Evolutionary conservation across 2,888 invertebrate species (phyloP).

Genomic region (Brenthis hecate): DNA sequence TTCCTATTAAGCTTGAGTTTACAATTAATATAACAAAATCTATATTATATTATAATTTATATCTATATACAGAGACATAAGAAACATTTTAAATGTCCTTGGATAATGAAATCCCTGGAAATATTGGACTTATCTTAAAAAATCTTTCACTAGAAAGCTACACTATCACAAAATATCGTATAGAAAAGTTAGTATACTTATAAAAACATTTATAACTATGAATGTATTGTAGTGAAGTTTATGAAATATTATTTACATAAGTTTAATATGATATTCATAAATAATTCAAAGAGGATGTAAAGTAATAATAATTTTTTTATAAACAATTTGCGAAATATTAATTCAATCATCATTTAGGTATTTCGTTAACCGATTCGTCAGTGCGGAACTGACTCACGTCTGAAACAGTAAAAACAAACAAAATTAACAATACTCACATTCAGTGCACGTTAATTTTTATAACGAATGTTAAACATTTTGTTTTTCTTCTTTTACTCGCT

Average conservation of each 20-base stretch:
- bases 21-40: too few relatives aligned
- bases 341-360: slow-evolving; percentile 25
- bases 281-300: neutral
- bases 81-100: too few relatives aligned
- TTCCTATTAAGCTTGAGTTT: too few relatives aligned
- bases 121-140: too few relatives aligned
- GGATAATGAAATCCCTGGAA: too few relatives aligned
- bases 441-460: slow-evolving; percentile 23
- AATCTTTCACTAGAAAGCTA: too few relatives aligned
- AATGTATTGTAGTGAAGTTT: neutral
- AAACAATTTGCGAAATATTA: neutral
- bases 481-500: slow-evolving; percentile 20
- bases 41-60: too few relatives aligned
- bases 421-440: slow-evolving; percentile 21
- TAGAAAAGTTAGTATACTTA: too few relatives aligned
- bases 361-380: slow-evolving; percentile 27
- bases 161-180: too few relatives aligned
- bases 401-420: slow-evolving; percentile 23
- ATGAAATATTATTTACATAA: neutral
- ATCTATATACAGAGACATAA: too few relatives aligned
- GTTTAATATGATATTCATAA: too few relatives aligned
- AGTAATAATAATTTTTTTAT: neutral
- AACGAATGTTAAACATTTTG: slow-evolving; percentile 34
- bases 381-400: slow-evolving; percentile 23
- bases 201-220: too few relatives aligned